Percentiles rank a stretch among this genome's conserved stretches.
Evolutionary conservation across 2,888 invertebrate species (phyloP).

Genomic region (Allophyes oxyacanthae): DNA sequence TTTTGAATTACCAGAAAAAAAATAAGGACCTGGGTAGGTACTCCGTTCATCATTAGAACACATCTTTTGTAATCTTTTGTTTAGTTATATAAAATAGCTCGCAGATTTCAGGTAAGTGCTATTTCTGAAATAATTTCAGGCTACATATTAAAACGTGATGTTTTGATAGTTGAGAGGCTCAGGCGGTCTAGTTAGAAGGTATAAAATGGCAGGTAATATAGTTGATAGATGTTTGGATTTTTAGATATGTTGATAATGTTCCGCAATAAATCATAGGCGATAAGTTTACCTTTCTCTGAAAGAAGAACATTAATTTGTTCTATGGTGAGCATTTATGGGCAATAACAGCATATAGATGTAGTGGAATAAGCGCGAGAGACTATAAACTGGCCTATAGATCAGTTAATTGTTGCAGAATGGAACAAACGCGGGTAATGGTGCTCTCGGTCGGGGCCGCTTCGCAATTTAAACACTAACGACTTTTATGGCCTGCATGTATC

Average conservation of each 20-base stretch:
- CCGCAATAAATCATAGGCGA: constrained; percentile 45
- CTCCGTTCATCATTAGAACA: too few species aligned
- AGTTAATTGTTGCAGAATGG: constrained; percentile 66
- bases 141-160: constrained; percentile 42
- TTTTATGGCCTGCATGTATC: constrained; percentile 67
- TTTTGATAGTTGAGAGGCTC: constrained; percentile 40
- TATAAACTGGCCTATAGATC: constrained; percentile 56
- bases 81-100: constrained; percentile 4
- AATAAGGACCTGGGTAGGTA: too few species aligned
- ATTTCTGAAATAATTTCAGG: constrained; percentile 29
- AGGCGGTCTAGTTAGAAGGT: constrained; percentile 39
- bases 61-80: too few species aligned
- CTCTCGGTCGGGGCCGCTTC: constrained; percentile 62
- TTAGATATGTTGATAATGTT: constrained; percentile 48
- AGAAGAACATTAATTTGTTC: constrained; percentile 44
- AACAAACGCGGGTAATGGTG: constrained; percentile 66
- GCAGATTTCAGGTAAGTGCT: constrained; percentile 2
- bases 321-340: constrained; percentile 46
- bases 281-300: constrained; percentile 40
- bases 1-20: too few species aligned
- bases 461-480: constrained; percentile 71
- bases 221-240: constrained; percentile 25
- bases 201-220: constrained; percentile 45
- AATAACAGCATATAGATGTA: constrained; percentile 33
- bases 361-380: constrained; percentile 45